These are phyloP conservation scores for Drosophila bocqueti DNA, from an alignment of 1,140 invertebrate genomes.

Conservation along the genomic window DNA sequence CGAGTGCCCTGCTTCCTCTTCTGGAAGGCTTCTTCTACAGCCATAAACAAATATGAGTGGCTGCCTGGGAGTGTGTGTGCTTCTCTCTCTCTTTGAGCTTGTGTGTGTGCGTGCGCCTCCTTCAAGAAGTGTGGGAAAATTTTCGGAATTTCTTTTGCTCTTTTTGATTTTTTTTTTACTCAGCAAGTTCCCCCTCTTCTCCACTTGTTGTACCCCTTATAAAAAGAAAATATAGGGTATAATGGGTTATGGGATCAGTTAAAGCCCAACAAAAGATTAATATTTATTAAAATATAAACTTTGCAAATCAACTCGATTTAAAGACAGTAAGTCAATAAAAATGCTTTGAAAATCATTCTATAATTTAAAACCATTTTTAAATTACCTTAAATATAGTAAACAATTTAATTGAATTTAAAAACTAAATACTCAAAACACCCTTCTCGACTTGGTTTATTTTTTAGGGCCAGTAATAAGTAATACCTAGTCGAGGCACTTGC, in stretches of 20 bases:
- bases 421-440: not conserved
- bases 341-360: too few species aligned
- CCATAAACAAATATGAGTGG: conserved; percentile 82
- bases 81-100: conserved; percentile 16
- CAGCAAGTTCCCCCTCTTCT: conserved; percentile 2
- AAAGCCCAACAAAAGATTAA: not conserved
- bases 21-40: conserved; percentile 51
- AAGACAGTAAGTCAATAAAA: too few species aligned
- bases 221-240: too few species aligned
- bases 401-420: too few species aligned
- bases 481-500: not conserved
- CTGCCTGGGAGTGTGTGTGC: conserved; percentile 33
- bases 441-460: not conserved
- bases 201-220: not conserved
- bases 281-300: not conserved
- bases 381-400: not conserved
- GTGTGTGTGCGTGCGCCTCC: conserved; percentile 32
- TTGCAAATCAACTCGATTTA: too few species aligned
- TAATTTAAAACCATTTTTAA: too few species aligned
- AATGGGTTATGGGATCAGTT: too few species aligned
- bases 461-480: not conserved
- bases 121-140: conserved; percentile 80
- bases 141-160: conserved; percentile 79
- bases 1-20: conserved; percentile 26
- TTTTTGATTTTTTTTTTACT: conserved; percentile 39